Conservation (phyloP, 2,888 invertebrate genomes). For the Ctenicera cuprea region DNA sequence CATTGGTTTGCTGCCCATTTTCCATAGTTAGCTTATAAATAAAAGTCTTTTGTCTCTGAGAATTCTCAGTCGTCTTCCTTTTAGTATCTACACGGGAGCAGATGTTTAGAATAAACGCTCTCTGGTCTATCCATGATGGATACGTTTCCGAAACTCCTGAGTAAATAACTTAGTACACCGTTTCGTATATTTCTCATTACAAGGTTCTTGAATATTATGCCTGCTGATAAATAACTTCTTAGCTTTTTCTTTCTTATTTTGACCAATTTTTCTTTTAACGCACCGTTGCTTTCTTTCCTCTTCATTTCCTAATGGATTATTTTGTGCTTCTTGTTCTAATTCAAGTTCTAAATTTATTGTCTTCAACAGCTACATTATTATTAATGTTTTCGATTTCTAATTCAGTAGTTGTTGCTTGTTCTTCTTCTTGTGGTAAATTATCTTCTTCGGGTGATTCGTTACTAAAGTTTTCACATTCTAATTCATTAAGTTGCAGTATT, state of each 20-base stretch:
- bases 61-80: neutral
- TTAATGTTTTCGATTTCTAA: neutral
- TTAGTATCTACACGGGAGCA: neutral
- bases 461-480: neutral
- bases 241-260: no score
- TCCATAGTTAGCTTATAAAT: neutral
- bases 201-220: conserved; percentile 1
- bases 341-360: neutral
- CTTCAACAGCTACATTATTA: neutral
- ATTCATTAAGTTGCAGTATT: no score
- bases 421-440: neutral
- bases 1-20: neutral
- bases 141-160: neutral
- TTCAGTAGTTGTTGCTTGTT: neutral
- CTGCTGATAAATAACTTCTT: neutral
- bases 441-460: neutral
- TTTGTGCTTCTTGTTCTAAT: no score
- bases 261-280: neutral
- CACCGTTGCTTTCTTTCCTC: neutral
- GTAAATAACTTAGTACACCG: neutral
- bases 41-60: neutral
- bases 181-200: neutral
- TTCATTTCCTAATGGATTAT: neutral
- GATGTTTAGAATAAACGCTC: neutral
- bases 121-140: neutral